phyloP scores from a whole-genome alignment of 2,888 invertebrate genomes.

The Tuta absoluta region DNA sequence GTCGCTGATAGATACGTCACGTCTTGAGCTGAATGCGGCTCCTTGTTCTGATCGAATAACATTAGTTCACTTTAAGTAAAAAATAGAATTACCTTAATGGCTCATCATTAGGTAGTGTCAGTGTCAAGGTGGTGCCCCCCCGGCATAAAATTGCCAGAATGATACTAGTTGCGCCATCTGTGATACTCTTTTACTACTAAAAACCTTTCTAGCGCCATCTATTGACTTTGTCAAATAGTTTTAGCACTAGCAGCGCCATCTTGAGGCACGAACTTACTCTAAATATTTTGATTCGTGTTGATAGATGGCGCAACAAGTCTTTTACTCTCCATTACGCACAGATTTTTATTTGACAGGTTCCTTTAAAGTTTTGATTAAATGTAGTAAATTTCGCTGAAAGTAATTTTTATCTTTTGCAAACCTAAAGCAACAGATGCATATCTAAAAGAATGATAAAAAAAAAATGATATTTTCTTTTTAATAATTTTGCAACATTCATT shows the following conservation, averaged over 20 bases:
- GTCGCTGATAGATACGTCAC: too few relatives aligned
- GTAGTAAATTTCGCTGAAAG: not conserved
- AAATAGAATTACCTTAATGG: too few relatives aligned
- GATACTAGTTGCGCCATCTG: conserved; percentile 38
- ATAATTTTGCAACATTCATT: too few relatives aligned
- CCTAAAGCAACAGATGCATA: not conserved
- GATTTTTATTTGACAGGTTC: not conserved
- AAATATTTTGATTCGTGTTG: not conserved
- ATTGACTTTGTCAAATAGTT: not conserved
- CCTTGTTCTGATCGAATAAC: too few relatives aligned
- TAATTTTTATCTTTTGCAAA: not conserved
- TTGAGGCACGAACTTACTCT: not conserved
- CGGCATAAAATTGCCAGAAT: too few relatives aligned
- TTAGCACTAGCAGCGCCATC: not conserved
- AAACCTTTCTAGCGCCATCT: not conserved
- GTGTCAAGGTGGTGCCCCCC: too few relatives aligned
- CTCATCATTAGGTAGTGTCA: too few relatives aligned
- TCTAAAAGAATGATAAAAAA: not conserved
- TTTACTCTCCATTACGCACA: not conserved
- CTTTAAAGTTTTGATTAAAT: not conserved
- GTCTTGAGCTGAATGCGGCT: too few relatives aligned
- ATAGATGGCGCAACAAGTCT: not conserved
- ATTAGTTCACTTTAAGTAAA: too few relatives aligned
- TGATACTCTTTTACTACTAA: not conserved
- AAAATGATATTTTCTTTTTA: not conserved